phyloP scores from a whole-genome alignment of 2,113 vertebrate species.

The Pungitius pungitius region DNA sequence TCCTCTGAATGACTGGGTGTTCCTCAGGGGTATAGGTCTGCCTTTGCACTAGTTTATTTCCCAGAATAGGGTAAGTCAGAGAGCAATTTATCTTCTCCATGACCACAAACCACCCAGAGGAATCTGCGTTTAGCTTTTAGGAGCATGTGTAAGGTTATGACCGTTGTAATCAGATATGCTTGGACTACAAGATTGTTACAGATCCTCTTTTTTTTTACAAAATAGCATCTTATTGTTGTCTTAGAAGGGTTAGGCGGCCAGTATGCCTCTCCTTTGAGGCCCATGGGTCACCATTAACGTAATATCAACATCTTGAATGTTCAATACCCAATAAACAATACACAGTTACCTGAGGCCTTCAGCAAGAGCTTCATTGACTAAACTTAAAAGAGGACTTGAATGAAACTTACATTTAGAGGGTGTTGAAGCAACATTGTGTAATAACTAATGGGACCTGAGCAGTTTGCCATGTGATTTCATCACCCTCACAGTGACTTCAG shows the following conservation, averaged over 20 bases:
- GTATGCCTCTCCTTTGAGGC: background rate
- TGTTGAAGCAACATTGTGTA: slow-evolving; percentile 32
- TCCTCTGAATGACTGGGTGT: slow-evolving; percentile 81
- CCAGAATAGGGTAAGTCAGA: slow-evolving; percentile 52
- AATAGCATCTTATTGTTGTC: slow-evolving; percentile 1
- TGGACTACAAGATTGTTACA: slow-evolving; percentile 1
- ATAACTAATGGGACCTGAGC: slow-evolving; percentile 39
- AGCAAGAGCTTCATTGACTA: background rate
- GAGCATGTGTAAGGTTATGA: slow-evolving; percentile 26
- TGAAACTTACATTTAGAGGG: background rate
- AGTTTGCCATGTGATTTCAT: slow-evolving; percentile 46
- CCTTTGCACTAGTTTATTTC: slow-evolving; percentile 68
- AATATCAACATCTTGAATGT: too few species aligned
- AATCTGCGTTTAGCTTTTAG: slow-evolving; percentile 28
- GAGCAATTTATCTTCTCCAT: slow-evolving; percentile 48
- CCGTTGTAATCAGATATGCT: slow-evolving; percentile 30
- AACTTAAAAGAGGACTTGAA: background rate
- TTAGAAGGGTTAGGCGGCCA: background rate
- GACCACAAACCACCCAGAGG: slow-evolving; percentile 31
- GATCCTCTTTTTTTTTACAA: slow-evolving; percentile 10
- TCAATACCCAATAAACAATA: background rate
- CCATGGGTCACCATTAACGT: background rate
- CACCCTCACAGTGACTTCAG: slow-evolving; percentile 9
- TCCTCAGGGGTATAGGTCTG: slow-evolving; percentile 80
- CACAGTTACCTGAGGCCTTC: background rate